Evolutionary conservation across 2,797 vertebrate species (phyloP).

Genomic region (Eulemur albifrons): DNA sequence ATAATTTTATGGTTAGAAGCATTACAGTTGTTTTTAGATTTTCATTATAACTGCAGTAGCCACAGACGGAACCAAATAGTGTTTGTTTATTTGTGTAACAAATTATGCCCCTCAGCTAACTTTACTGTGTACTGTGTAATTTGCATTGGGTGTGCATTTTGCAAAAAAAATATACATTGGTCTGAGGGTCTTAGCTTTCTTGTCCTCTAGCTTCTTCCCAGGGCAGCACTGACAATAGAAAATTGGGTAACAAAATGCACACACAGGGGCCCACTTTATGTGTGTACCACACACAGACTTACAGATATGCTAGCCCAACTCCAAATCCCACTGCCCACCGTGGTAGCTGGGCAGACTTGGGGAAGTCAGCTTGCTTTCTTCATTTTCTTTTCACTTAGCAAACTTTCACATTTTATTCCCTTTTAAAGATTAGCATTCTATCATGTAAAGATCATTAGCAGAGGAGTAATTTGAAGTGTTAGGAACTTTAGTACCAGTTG

Average conservation of each 20-base stretch:
- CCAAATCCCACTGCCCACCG: accelerated
- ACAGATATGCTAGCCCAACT: too few relatives aligned
- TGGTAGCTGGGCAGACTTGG: accelerated
- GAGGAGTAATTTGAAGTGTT: slow-evolving; percentile 21
- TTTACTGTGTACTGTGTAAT: slow-evolving; percentile 82
- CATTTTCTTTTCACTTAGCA: not conserved
- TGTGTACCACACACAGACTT: not conserved
- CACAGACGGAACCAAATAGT: slow-evolving; percentile 83
- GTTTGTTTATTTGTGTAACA: slow-evolving; percentile 90
- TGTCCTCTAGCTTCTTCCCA: not conserved
- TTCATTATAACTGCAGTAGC: slow-evolving; percentile 84
- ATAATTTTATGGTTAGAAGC: slow-evolving; percentile 90
- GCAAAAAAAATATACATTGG: slow-evolving; percentile 27
- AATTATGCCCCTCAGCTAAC: slow-evolving; percentile 82
- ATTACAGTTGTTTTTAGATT: slow-evolving; percentile 88
- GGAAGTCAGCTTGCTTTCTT: not conserved
- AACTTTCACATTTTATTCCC: not conserved
- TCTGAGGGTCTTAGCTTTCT: slow-evolving; percentile 32
- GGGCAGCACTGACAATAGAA: slow-evolving; percentile 5
- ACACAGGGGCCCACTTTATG: not conserved
- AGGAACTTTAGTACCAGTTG: not conserved
- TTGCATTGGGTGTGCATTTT: slow-evolving; percentile 82
- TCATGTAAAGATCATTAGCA: not conserved
- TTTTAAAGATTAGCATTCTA: not conserved
- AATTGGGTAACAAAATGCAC: slow-evolving; percentile 25